phyloP scores from a whole-genome alignment of 2,888 invertebrate genomes.

The Machimus atricapillus region DNA sequence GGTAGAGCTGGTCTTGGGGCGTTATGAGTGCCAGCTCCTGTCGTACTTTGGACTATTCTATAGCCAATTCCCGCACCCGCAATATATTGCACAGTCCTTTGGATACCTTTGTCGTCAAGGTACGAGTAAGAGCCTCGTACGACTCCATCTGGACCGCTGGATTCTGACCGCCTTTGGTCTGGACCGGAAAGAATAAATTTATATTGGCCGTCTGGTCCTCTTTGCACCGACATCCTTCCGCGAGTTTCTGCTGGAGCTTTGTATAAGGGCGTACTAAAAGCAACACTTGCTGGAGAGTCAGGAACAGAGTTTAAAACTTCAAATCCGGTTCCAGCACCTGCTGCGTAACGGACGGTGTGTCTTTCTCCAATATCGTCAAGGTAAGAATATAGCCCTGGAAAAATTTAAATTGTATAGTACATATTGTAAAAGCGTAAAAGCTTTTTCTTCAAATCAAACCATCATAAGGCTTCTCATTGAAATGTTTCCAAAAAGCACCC shows the following conservation, averaged over 20 bases:
- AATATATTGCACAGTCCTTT: slow-evolving; percentile 79
- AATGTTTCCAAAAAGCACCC: too few species aligned
- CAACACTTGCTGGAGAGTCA: slow-evolving; percentile 69
- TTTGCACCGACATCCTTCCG: slow-evolving; percentile 75
- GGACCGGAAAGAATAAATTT: slow-evolving; percentile 79
- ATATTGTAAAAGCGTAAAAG: too few species aligned
- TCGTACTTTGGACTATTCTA: slow-evolving; percentile 73
- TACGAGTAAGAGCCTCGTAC: slow-evolving; percentile 81
- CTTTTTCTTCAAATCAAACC: too few species aligned
- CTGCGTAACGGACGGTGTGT: slow-evolving; percentile 78
- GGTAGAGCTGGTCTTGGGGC: slow-evolving; percentile 64
- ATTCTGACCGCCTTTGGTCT: slow-evolving; percentile 77
- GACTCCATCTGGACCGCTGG: slow-evolving; percentile 74
- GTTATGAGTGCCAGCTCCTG: slow-evolving; percentile 66
- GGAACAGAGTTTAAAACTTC: slow-evolving; percentile 77
- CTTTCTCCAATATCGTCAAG: slow-evolving; percentile 78
- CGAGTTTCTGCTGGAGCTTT: slow-evolving; percentile 71
- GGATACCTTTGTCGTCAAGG: slow-evolving; percentile 79
- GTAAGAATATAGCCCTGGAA: slow-evolving; percentile 72
- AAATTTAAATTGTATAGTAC: not conserved
- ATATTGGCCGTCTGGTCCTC: slow-evolving; percentile 77
- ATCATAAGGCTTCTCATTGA: too few species aligned
- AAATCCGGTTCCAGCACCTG: slow-evolving; percentile 78
- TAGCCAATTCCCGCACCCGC: slow-evolving; percentile 81
- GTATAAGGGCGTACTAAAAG: slow-evolving; percentile 70